Evolutionary conservation across 1,140 invertebrate genomes (phyloP).

Genomic region (Eueides isabella): DNA sequence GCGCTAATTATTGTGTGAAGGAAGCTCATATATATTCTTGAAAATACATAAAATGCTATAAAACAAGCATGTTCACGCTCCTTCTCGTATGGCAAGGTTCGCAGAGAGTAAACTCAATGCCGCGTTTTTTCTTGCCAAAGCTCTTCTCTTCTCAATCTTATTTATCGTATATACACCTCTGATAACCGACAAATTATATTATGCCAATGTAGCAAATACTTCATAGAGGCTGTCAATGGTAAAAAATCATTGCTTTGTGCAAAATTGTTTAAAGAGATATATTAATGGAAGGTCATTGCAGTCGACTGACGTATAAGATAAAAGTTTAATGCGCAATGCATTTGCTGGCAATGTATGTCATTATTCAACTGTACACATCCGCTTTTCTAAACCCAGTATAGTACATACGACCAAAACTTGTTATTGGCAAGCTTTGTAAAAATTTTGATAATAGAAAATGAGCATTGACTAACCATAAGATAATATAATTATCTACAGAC

Average conservation of each 20-base stretch:
- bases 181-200: background rate
- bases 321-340: background rate
- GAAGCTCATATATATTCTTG: too few relatives aligned
- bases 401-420: background rate
- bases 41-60: too few relatives aligned
- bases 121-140: too few relatives aligned
- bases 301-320: background rate
- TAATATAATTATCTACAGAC: too few relatives aligned
- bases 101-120: too few relatives aligned
- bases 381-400: background rate
- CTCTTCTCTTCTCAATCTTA: too few relatives aligned
- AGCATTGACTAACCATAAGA: too few relatives aligned
- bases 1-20: too few relatives aligned
- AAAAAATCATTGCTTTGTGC: background rate
- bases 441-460: too few relatives aligned
- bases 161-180: too few relatives aligned
- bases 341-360: background rate
- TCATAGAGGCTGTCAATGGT: background rate
- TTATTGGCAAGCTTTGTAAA: background rate
- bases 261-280: background rate
- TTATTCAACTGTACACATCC: background rate
- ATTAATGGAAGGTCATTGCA: conserved; percentile 3
- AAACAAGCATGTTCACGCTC: too few relatives aligned
- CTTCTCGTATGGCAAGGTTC: too few relatives aligned
- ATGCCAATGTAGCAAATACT: background rate